Evolutionary conservation across 1,140 invertebrate species (phyloP).

Genomic region (Tigriopus japonicus): DNA sequence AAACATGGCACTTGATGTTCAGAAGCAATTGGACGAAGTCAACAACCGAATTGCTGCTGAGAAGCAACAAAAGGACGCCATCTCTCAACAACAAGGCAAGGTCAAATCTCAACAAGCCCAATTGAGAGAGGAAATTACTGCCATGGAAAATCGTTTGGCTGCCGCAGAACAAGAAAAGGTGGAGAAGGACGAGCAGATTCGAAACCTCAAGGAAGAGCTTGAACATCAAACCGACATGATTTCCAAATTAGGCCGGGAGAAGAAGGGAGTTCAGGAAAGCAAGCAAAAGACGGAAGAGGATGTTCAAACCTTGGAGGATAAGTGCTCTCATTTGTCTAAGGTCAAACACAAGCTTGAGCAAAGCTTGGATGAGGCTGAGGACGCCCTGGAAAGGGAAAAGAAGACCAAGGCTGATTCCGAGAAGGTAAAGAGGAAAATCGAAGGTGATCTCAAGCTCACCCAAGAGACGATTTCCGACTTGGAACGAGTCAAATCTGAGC

Average conservation of each 20-base stretch:
- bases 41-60: slow-evolving; percentile 2
- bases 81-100: slow-evolving; percentile 19
- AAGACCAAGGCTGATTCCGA: slow-evolving; percentile 3
- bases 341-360: slow-evolving; percentile 89
- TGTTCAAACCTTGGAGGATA: slow-evolving; percentile 93
- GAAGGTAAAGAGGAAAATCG: slow-evolving; percentile 71
- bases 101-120: slow-evolving; percentile 17
- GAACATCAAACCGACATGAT: slow-evolving; percentile 35
- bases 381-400: slow-evolving; percentile 77
- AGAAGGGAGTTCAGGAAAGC: slow-evolving; percentile 54
- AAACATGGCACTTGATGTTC: background rate
- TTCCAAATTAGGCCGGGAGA: slow-evolving; percentile 34
- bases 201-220: slow-evolving; percentile 32
- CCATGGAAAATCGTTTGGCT: slow-evolving; percentile 22
- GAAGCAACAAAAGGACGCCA: background rate
- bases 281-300: slow-evolving; percentile 83
- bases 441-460: slow-evolving; percentile 69
- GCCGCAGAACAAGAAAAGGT: slow-evolving; percentile 34
- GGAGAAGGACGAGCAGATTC: slow-evolving; percentile 36
- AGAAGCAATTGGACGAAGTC: slow-evolving; percentile 1
- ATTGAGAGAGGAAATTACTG: slow-evolving; percentile 21
- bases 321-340: slow-evolving; percentile 87
- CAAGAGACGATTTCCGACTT: slow-evolving; percentile 92
- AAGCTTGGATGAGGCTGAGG: slow-evolving; percentile 88
- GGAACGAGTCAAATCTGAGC: slow-evolving; percentile 37